Evolutionary conservation across 2,113 vertebrate genomes (phyloP).

Genomic region (Eonycteris spelaea): DNA sequence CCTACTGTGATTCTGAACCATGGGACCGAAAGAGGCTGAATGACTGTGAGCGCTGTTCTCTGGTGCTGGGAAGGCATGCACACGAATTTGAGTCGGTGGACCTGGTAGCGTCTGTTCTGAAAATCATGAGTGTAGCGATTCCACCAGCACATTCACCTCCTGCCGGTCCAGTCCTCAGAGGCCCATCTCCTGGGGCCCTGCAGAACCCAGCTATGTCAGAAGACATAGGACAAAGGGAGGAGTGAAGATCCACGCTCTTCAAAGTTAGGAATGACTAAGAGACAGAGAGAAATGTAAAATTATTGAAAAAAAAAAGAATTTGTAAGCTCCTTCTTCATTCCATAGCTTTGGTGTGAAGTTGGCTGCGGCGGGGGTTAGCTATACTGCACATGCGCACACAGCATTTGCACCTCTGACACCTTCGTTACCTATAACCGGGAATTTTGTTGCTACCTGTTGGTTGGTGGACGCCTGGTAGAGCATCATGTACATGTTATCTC

Average conservation of each 20-base stretch:
- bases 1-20: neutral
- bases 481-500: neutral
- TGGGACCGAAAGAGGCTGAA: neutral
- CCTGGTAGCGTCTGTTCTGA: neutral
- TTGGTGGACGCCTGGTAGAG: neutral
- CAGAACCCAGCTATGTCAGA: accelerated
- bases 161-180: neutral
- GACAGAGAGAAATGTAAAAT: neutral
- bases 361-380: neutral
- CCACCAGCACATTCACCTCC: neutral
- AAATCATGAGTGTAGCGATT: neutral
- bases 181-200: neutral
- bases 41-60: neutral
- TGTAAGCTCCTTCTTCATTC: neutral
- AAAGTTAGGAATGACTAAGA: neutral
- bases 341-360: neutral
- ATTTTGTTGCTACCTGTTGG: neutral
- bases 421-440: neutral
- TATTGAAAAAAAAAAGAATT: neutral
- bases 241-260: neutral
- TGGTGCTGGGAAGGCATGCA: neutral
- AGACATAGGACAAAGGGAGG: neutral
- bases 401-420: neutral
- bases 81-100: neutral
- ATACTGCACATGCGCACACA: too few relatives aligned